phyloP scores from a whole-genome alignment of 2,797 vertebrate genomes.

The Mus caroli region DNA sequence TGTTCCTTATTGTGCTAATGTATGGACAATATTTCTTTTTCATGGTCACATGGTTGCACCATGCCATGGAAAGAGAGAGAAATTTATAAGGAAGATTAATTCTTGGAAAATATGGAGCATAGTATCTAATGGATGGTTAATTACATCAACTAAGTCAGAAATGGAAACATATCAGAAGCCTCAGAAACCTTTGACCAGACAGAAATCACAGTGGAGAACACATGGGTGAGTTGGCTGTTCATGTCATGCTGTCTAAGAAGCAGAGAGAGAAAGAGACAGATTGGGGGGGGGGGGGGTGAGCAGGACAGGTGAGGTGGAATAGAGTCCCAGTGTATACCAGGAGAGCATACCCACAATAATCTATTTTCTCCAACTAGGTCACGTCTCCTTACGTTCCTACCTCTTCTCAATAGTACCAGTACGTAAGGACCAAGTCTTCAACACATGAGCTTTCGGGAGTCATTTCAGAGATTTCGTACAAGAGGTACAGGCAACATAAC shows the following conservation, averaged over 20 bases:
- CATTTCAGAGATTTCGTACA: background rate
- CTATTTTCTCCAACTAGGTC: background rate
- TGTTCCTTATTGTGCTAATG: background rate
- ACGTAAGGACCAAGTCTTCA: background rate
- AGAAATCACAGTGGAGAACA: background rate
- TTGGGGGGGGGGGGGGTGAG: no score
- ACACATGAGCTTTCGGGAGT: background rate
- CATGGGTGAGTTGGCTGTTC: background rate
- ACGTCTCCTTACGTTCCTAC: no score
- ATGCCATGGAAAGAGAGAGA: background rate
- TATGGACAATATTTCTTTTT: background rate
- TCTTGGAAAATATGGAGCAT: background rate
- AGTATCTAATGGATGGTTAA: background rate
- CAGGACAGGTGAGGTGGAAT: no score
- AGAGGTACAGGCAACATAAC: background rate
- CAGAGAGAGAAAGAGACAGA: background rate
- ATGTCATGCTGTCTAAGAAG: background rate
- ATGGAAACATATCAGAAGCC: background rate
- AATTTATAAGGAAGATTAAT: background rate
- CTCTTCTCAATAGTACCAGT: no score
- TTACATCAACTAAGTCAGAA: background rate
- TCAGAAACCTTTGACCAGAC: background rate
- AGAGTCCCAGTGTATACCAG: background rate
- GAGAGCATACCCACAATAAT: background rate
- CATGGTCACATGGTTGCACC: background rate